Evolutionary conservation across 2,797 vertebrate species (phyloP).

Genomic region (Pangasius larnaudii): DNA sequence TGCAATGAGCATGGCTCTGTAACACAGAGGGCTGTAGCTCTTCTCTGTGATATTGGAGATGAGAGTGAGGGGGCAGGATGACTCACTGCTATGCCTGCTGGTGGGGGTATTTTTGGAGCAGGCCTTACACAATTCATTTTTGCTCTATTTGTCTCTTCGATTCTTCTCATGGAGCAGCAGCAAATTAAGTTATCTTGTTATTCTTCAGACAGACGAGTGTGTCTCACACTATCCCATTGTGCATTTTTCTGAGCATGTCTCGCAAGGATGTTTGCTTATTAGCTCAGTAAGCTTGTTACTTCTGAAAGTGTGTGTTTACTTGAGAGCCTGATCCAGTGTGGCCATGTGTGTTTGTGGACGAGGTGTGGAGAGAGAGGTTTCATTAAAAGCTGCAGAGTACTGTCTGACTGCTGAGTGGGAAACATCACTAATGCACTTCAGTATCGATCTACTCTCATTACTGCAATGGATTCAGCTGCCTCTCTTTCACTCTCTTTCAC

Average conservation of each 20-base stretch:
- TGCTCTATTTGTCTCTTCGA: constrained; percentile 38
- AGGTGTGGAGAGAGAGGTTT: constrained; percentile 44
- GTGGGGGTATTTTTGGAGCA: constrained; percentile 56
- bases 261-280: constrained; percentile 19
- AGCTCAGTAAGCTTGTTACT: background rate
- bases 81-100: constrained; percentile 54
- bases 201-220: constrained; percentile 12
- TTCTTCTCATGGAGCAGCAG: constrained; percentile 30
- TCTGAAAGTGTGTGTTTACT: constrained; percentile 18
- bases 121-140: constrained; percentile 57
- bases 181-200: constrained; percentile 42
- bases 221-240: background rate
- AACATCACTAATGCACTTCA: constrained; percentile 54
- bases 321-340: constrained; percentile 25
- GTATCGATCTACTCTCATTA: constrained; percentile 52
- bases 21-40: constrained; percentile 40
- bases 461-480: constrained; percentile 22
- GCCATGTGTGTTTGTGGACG: constrained; percentile 43
- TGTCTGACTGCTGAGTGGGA: constrained; percentile 49
- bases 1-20: constrained; percentile 23
- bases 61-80: constrained; percentile 57
- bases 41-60: constrained; percentile 49
- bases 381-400: constrained; percentile 53
- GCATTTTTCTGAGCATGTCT: background rate
- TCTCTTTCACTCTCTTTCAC: background rate